phyloP scores from a whole-genome alignment of 2,797 vertebrate genomes.

The Lutjanus campechanus region DNA sequence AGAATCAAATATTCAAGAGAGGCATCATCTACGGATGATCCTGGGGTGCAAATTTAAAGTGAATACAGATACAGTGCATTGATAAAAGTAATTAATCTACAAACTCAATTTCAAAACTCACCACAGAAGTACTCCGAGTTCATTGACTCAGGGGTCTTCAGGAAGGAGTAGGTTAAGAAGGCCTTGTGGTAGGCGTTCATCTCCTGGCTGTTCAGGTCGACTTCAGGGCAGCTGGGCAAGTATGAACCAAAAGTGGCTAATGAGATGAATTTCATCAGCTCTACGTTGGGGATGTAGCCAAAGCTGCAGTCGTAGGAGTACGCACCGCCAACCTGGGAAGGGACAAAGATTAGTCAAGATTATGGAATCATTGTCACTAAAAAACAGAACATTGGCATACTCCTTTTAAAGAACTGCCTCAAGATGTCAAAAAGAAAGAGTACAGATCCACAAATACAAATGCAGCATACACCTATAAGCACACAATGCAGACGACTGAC shows the following conservation, averaged over 20 bases:
- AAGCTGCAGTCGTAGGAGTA: constrained; percentile 98
- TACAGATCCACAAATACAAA: not conserved
- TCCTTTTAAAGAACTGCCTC: too few species aligned
- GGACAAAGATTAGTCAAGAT: not conserved
- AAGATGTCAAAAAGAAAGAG: not conserved
- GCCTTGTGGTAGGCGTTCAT: constrained; percentile 96
- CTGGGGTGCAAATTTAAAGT: too few species aligned
- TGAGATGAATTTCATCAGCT: constrained; percentile 99
- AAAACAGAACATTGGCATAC: not conserved
- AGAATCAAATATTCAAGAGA: too few species aligned
- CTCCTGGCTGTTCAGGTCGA: constrained; percentile 85
- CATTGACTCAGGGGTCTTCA: constrained; percentile 93
- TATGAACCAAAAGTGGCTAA: constrained; percentile 98
- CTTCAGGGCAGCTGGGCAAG: constrained; percentile 92
- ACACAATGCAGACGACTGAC: not conserved
- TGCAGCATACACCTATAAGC: not conserved
- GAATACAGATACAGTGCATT: not conserved
- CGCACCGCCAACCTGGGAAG: constrained; percentile 92
- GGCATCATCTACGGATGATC: too few species aligned
- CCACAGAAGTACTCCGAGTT: constrained; percentile 96
- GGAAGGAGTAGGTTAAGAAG: constrained; percentile 96
- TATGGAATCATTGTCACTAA: not conserved
- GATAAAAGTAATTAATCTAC: not conserved
- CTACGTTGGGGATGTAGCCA: constrained; percentile 96
- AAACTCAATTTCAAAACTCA: constrained; percentile 71